Percentiles rank a stretch among this genome's conserved stretches.
Evolutionary conservation across 2,113 vertebrate genomes (phyloP).

Genomic region (Albula goreensis): DNA sequence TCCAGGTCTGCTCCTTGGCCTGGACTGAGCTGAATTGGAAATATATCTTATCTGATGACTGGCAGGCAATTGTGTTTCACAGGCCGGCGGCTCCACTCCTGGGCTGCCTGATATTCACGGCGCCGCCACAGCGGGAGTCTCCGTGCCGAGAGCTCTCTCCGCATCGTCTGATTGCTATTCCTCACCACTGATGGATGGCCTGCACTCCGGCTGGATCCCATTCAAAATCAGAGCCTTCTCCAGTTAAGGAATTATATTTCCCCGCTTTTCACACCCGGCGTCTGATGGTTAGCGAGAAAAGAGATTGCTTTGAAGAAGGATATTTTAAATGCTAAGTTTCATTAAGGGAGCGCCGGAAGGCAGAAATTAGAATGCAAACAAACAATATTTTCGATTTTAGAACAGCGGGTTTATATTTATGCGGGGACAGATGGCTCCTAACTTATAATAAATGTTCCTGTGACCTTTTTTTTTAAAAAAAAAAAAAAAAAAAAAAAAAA

Average conservation of each 20-base stretch:
- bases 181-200: conserved; percentile 9
- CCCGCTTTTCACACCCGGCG: background rate
- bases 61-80: conserved; percentile 23
- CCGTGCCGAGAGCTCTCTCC: background rate
- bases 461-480: no score
- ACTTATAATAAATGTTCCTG: background rate
- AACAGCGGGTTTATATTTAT: background rate
- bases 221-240: background rate
- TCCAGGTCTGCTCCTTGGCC: background rate
- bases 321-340: background rate
- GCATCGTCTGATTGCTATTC: background rate
- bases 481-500: no score
- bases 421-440: background rate
- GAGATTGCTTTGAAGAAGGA: background rate
- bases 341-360: background rate
- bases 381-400: background rate
- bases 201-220: background rate
- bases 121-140: background rate
- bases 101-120: background rate
- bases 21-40: conserved; percentile 5
- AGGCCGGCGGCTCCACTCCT: background rate
- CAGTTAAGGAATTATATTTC: background rate
- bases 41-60: conserved; percentile 18
- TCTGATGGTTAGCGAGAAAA: background rate
- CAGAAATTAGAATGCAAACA: no score